A percentile compares a stretch with the other conserved stretches of the same genome.
Evolutionary conservation across 2,113 vertebrate species (phyloP).

Genomic region (Cyprinus carpio): DNA sequence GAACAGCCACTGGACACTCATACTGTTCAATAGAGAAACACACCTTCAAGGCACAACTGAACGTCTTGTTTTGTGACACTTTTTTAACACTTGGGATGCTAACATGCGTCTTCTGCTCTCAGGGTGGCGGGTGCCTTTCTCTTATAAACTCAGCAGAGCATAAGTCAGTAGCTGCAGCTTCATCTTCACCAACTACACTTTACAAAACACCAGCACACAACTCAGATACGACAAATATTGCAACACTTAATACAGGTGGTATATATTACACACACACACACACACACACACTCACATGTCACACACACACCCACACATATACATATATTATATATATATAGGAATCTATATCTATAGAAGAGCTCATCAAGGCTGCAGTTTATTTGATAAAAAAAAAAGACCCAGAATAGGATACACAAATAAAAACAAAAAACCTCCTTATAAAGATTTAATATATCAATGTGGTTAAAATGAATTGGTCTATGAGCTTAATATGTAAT

Average conservation of each 20-base stretch:
- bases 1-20: slow-evolving; percentile 8
- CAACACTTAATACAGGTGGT: no score
- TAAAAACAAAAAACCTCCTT: not conserved
- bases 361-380: no score
- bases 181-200: no score
- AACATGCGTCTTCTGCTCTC: not conserved
- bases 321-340: no score
- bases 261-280: no score
- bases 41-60: slow-evolving; percentile 2
- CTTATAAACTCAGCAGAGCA: not conserved
- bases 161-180: no score
- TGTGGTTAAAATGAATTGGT: no score
- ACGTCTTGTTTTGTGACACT: not conserved
- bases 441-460: not conserved
- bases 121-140: not conserved
- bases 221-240: no score
- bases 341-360: no score
- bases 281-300: no score
- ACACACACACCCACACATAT: no score
- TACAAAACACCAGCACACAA: not conserved
- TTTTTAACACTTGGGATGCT: not conserved
- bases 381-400: not conserved
- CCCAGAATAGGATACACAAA: not conserved
- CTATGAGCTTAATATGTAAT: no score
- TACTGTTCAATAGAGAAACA: slow-evolving; percentile 12